Base-by-base conservation (phyloP, 2,888 invertebrate species). In the Mesorhabditis belari region DNA sequence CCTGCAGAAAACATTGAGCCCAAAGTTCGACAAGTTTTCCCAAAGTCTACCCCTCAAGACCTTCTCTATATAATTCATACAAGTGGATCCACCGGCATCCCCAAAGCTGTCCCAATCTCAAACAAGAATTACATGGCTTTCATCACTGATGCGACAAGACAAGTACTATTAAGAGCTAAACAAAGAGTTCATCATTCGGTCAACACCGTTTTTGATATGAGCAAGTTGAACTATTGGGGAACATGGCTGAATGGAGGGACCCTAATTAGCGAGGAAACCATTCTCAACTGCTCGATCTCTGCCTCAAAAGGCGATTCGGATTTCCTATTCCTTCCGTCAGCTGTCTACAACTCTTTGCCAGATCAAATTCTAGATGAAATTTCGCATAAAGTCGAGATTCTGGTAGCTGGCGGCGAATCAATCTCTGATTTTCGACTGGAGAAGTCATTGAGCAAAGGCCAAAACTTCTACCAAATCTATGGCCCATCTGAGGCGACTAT, bases 401-500 rank as follows among this genome's bases (percentile, higher is more conserved):
- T 77, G 9, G 69, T 74, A 25, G 69, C 77, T 24, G 78, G 78
- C 2, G 78, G 78, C 29, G 78, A 78, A 50, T 66, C 74, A 3
- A 67, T 76, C 1, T 55, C 64, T 4, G 63, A 73, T 28, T 28
- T 23, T 9, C 54, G 52, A 9, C 57, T 75, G 5, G 53, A 55
- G 9, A 54, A 9, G 12, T 54, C 64, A 5, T 25, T 63, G 27
- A 17, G 27, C 5, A 54, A 4, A 19, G 57, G 57, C 29, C n/a
- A 57, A 9, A 57, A 57, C 19, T 50, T 75, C 19, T 63, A 59
- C 5, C 76, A 78, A 55, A 77, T 78, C 26, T 78, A 76, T 58
- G 78, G 78, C 9, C 78, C 78, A 5, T 74, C 78, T 1, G 78
- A 78, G 49, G 62, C 67, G n/a, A 75, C 76, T 49, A 62, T 78